Conservation (phyloP, 2,888 invertebrate genomes). For the Myopa tessellatipennis region DNA sequence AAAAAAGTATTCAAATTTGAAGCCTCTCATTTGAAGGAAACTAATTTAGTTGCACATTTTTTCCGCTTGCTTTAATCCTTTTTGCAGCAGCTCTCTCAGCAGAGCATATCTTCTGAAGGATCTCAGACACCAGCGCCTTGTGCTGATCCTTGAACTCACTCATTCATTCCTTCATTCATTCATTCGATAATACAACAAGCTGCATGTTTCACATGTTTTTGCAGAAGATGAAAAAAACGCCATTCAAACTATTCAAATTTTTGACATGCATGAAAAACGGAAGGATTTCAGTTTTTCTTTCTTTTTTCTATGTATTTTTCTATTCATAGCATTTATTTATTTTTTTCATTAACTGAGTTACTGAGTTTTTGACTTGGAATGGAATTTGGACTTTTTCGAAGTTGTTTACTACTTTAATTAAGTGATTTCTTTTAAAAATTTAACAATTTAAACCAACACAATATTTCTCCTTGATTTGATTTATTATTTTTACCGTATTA, state of each 20-base stretch:
- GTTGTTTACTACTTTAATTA: neutral
- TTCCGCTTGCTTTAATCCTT: conserved; percentile 44
- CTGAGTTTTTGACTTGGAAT: neutral
- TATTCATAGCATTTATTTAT: neutral
- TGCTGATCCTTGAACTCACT: conserved; percentile 12
- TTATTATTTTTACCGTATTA: too few species aligned
- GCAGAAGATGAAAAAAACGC: neutral
- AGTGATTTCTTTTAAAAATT: too few species aligned
- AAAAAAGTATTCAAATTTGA: conserved; percentile 13
- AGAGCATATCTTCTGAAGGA: neutral
- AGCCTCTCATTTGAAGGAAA: conserved; percentile 12
- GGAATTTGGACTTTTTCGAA: neutral
- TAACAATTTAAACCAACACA: too few species aligned
- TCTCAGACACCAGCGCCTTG: neutral
- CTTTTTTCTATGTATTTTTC: neutral
- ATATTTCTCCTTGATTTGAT: too few species aligned
- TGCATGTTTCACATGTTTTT: neutral
- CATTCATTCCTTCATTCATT: neutral
- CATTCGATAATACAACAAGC: too few species aligned
- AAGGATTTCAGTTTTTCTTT: neutral
- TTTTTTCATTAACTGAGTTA: conserved; percentile 8
- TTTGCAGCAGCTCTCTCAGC: conserved; percentile 23
- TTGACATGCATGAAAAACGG: conserved; percentile 3
- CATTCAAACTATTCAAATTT: conserved; percentile 20
- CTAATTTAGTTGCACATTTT: conserved; percentile 39